These are phyloP conservation scores for Aphodius granarius DNA, from an alignment of 2,888 invertebrate genomes.

Conservation along the genomic window DNA sequence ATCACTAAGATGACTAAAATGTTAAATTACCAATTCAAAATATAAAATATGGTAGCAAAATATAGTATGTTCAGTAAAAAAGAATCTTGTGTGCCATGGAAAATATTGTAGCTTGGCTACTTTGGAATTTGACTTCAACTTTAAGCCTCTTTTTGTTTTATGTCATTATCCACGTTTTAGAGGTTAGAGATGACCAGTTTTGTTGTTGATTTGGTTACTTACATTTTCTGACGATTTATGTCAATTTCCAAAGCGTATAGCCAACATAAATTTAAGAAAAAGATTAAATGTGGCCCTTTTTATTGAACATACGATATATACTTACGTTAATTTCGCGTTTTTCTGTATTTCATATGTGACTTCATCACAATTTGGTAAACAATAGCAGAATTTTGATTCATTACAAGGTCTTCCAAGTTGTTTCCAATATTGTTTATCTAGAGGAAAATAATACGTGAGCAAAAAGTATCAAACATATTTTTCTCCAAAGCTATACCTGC, in stretches of 20 bases:
- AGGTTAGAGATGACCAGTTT: too few relatives aligned
- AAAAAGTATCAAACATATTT: too few relatives aligned
- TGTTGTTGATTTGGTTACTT: too few relatives aligned
- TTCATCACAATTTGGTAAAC: slow-evolving; percentile 21
- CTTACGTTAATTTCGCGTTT: slow-evolving; percentile 13
- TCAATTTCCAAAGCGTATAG: neutral
- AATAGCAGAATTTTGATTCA: slow-evolving; percentile 17
- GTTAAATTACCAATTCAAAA: neutral
- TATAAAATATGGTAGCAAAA: too few relatives aligned
- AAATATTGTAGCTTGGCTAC: too few relatives aligned
- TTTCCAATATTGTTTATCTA: slow-evolving; percentile 15
- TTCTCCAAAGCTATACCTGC: slow-evolving; percentile 6
- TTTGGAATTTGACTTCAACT: too few relatives aligned
- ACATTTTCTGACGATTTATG: too few relatives aligned
- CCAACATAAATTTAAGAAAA: neutral
- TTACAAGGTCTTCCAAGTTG: neutral
- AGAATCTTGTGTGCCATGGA: too few relatives aligned
- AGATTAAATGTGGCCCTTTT: neutral
- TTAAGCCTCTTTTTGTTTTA: too few relatives aligned
- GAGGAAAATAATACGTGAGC: neutral
- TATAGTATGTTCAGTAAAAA: too few relatives aligned
- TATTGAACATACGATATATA: neutral
- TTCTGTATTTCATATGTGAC: slow-evolving; percentile 4
- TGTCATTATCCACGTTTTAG: too few relatives aligned
- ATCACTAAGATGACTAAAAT: neutral